Evolutionary conservation across 2,113 vertebrate species (phyloP).

Genomic region (Sapayoa aenigma): DNA sequence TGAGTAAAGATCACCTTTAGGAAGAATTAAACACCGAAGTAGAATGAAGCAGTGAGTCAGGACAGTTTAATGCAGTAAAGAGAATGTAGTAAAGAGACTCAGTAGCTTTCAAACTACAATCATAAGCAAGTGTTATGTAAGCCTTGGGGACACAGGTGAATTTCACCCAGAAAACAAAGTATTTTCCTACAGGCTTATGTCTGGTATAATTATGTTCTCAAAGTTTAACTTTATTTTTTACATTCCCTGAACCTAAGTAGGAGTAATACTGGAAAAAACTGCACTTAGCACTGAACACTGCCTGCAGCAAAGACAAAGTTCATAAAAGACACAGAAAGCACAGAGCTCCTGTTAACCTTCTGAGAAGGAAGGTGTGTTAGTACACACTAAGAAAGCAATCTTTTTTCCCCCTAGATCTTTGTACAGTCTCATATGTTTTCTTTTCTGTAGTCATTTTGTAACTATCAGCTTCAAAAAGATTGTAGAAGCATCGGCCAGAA

Average conservation of each 20-base stretch:
- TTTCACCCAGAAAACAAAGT: neutral
- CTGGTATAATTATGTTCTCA: neutral
- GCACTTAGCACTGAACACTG: neutral
- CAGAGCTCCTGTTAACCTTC: neutral
- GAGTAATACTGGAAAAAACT: neutral
- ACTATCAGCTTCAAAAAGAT: neutral
- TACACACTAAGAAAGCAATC: neutral
- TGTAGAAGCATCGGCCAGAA: neutral
- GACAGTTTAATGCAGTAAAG: neutral
- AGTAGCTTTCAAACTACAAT: neutral
- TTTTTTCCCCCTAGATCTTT: neutral
- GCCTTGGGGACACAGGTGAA: neutral
- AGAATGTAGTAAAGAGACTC: neutral
- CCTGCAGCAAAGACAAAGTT: slow-evolving; percentile 15
- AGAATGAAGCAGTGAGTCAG: neutral
- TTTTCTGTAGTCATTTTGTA: neutral
- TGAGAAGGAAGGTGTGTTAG: slow-evolving; percentile 10
- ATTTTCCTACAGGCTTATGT: neutral
- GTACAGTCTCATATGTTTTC: neutral
- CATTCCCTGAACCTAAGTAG: neutral
- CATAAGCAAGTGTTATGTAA: neutral
- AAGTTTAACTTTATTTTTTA: neutral
- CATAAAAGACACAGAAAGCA: neutral
- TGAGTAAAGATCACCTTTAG: neutral
- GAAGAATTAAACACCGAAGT: neutral